Base-by-base conservation (phyloP, 2,797 vertebrate genomes). In the Coregonus suidteri region DNA sequence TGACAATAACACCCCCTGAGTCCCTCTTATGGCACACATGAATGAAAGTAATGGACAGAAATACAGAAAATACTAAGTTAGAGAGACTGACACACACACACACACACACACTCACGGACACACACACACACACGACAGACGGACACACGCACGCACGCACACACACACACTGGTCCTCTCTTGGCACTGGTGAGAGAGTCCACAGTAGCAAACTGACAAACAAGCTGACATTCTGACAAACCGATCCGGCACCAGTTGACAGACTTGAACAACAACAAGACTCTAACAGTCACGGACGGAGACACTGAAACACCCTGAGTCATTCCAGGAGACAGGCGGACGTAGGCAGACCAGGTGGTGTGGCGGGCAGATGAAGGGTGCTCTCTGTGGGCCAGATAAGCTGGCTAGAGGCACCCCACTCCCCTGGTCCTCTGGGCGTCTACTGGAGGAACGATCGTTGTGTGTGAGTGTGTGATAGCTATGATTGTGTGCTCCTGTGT, bases 11-110 rank as follows among this genome's bases (percentile, higher is more conserved):
- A 89, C 77, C 18, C 80, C 74, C 20, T 25, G 81, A 77, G 53
- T 53, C 73, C 37, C 76, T 37, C 41, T 51, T n/a, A 71, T 20
- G 76, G 67, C 62, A 59, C 72, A 62, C 74, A 51, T 77, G 75
- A 89, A 79, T 82, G 78, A 79, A 81, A 86, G 84, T 82, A 84
- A 73, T 56, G 85, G 85, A 89, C 73, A 65, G 84, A 73, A 31
- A 59, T 78, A 77, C 75, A 59, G 70, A 84, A 64, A 74, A 76
- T 78, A 69, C 37, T 75, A 76, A 82, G 80, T 84, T 71, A 18
- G 81, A 80, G 76, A 76, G 72, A 64, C 15, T 76, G 41, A 74
- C 25, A 56, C 30, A 54, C 18, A 52, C 6, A 59, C 65, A 73
- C 13, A 25, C 65, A 30, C 31, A 37, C 76, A 31, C 16, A 1